phyloP scores from a whole-genome alignment of 2,113 vertebrate genomes.

The Ptilorrhoa leucosticta region DNA sequence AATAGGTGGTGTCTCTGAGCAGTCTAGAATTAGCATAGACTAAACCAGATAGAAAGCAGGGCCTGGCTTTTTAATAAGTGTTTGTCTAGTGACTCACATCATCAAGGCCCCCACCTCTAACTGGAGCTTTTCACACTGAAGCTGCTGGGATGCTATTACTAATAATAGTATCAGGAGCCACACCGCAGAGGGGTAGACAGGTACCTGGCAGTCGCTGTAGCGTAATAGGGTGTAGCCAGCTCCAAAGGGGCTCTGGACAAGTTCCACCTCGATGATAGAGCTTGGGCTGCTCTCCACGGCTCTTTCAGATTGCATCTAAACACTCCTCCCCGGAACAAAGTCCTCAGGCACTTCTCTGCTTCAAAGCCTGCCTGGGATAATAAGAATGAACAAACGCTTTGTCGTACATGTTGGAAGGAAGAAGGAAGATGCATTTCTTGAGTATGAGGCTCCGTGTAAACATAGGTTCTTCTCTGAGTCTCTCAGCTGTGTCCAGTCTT shows the following conservation, averaged over 20 bases:
- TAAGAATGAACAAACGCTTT: conserved; percentile 30
- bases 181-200: background rate
- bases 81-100: conserved; percentile 43
- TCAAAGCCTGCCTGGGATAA: conserved; percentile 41
- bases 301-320: conserved; percentile 60
- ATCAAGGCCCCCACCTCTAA: conserved; percentile 33
- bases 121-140: conserved; percentile 13
- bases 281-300: conserved; percentile 8
- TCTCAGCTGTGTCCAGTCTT: background rate
- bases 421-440: background rate
- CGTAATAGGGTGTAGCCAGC: background rate
- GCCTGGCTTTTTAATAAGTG: conserved; percentile 41
- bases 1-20: conserved; percentile 17
- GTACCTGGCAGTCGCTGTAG: background rate
- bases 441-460: background rate
- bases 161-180: conserved; percentile 48
- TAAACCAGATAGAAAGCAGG: conserved; percentile 30
- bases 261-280: conserved; percentile 51
- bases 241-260: conserved; percentile 50
- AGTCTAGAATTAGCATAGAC: conserved; percentile 30
- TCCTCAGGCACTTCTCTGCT: conserved; percentile 48
- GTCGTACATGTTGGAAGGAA: background rate
- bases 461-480: background rate
- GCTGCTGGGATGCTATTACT: conserved; percentile 33
- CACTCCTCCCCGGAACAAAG: conserved; percentile 64